Percentiles rank a stretch among this genome's conserved stretches.
phyloP scores from a whole-genome alignment of 2,888 invertebrate genomes.

The Dasypogon diadema region DNA sequence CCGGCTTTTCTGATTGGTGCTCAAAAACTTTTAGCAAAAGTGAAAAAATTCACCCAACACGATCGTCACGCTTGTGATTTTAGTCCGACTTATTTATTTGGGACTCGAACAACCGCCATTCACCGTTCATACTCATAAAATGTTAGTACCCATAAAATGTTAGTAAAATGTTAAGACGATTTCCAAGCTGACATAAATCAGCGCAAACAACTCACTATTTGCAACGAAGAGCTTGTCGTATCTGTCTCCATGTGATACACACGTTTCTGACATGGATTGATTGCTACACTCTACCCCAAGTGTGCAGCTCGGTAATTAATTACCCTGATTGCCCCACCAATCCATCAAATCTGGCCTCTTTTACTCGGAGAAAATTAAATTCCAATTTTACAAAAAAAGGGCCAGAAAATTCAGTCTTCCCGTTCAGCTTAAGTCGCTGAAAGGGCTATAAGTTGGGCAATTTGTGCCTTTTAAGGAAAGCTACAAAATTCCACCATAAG shows the following conservation, averaged over 20 bases:
- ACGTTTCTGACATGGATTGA: conserved; percentile 10
- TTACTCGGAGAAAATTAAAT: background rate
- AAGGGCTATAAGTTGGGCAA: background rate
- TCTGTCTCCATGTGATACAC: background rate
- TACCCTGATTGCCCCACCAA: background rate
- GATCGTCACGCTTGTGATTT: too few species aligned
- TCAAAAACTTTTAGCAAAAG: too few species aligned
- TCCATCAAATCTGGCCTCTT: conserved; percentile 12
- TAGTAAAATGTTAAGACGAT: background rate
- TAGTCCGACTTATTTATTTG: too few species aligned
- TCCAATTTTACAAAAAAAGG: background rate
- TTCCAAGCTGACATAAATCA: background rate
- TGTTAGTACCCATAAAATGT: too few species aligned
- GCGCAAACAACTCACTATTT: conserved; percentile 4
- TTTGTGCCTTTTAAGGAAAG: conserved; percentile 8
- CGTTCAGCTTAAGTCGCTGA: too few species aligned
- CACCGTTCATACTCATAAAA: too few species aligned
- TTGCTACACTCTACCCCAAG: background rate
- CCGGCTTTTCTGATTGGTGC: too few species aligned
- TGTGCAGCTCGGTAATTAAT: background rate
- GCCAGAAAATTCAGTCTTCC: conserved; percentile 7
- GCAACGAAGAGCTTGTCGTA: background rate
- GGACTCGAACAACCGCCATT: too few species aligned
- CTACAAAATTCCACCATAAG: background rate
- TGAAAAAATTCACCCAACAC: too few species aligned